phyloP scores from a whole-genome alignment of 1,140 invertebrate species.

The Euura saliciscinereae region DNA sequence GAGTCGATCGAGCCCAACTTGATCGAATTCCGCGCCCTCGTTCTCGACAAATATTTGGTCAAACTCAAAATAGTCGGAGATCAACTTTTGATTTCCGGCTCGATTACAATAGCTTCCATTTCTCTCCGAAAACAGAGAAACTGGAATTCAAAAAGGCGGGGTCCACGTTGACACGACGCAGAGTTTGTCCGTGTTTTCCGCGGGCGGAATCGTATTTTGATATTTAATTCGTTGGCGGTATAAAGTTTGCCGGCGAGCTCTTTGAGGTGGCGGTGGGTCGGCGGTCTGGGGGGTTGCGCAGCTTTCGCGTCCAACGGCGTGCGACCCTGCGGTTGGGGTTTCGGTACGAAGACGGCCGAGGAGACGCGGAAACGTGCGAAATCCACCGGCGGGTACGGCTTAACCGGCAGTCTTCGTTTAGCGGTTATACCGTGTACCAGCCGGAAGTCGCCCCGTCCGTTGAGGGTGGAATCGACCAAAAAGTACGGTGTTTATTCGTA shows the following conservation, averaged over 20 bases:
- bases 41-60: too few relatives aligned
- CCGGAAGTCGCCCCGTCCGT: background rate
- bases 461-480: background rate
- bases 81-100: too few relatives aligned
- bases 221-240: slow-evolving; percentile 5
- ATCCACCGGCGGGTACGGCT: background rate
- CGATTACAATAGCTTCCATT: too few relatives aligned
- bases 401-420: slow-evolving; percentile 2
- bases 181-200: background rate
- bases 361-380: background rate
- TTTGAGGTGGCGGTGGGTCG: slow-evolving; percentile 1
- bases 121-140: too few relatives aligned
- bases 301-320: background rate
- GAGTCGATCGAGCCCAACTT: too few relatives aligned
- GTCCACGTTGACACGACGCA: too few relatives aligned
- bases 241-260: background rate
- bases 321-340: background rate
- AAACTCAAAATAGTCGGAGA: too few relatives aligned
- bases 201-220: background rate
- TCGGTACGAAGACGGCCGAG: background rate
- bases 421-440: background rate
- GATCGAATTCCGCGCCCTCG: too few relatives aligned
- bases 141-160: too few relatives aligned
- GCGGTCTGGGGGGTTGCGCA: background rate
- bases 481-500: background rate